Evolutionary conservation across 2,888 invertebrate species (phyloP).

Genomic region (Choristoneura rosaceana): DNA sequence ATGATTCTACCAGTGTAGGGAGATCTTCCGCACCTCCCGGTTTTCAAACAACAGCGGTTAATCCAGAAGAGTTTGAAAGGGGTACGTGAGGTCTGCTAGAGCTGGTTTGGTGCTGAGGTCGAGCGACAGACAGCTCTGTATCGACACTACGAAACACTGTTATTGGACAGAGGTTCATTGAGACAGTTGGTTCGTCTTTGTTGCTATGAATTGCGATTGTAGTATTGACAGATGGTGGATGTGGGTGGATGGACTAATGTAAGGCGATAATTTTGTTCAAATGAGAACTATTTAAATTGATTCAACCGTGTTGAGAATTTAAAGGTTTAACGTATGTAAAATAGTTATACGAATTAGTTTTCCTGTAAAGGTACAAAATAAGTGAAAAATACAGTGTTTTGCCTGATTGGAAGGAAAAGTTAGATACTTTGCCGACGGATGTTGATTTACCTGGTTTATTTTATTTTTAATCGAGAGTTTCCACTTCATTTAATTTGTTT

Average conservation of each 20-base stretch:
- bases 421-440: too few relatives aligned
- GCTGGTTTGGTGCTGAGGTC: conserved; percentile 69
- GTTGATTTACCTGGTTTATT: not conserved
- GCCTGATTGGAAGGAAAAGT: not conserved
- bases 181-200: conserved; percentile 77
- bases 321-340: not conserved
- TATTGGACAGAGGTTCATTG: conserved; percentile 79
- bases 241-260: conserved; percentile 43
- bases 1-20: conserved; percentile 66
- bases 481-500: too few relatives aligned
- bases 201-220: conserved; percentile 78
- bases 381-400: not conserved
- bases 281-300: conserved; percentile 34
- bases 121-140: conserved; percentile 78
- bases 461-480: not conserved
- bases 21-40: conserved; percentile 64
- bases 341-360: not conserved
- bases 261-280: conserved; percentile 35
- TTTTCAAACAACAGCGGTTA: conserved; percentile 49
- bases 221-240: conserved; percentile 67
- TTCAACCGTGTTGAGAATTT: conserved; percentile 10
- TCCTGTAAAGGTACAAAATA: not conserved
- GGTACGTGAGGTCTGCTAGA: conserved; percentile 54
- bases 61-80: conserved; percentile 51
- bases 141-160: conserved; percentile 80